Conservation (phyloP, 2,888 invertebrate genomes). For the Xylota sylvarum region DNA sequence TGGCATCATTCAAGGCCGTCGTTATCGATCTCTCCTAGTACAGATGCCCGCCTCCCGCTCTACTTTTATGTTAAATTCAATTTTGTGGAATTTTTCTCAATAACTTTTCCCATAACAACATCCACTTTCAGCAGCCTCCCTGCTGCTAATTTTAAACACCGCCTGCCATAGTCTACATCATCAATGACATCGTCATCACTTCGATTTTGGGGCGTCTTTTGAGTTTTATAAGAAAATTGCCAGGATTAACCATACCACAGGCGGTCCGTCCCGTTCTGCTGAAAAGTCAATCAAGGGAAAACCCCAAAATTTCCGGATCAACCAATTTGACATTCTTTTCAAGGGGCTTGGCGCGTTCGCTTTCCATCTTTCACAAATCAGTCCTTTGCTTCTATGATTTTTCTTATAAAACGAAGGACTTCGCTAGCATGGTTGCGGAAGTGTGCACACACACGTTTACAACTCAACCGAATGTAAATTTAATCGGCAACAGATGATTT, state of each 20-base stretch:
- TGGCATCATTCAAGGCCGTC: conserved; percentile 1
- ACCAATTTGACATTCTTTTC: conserved; percentile 17
- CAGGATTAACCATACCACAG: conserved; percentile 16
- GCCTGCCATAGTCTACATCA: neutral
- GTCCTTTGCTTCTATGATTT: neutral
- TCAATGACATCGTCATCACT: neutral
- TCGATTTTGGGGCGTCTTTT: conserved; percentile 1
- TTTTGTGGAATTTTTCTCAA: conserved; percentile 44
- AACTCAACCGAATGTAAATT: conserved; percentile 36
- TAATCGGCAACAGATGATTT: conserved; percentile 54
- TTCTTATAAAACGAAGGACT: neutral
- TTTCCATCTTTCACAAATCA: neutral
- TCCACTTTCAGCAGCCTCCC: neutral
- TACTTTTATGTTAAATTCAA: conserved; percentile 42
- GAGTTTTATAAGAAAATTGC: conserved; percentile 42
- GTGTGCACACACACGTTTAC: conserved; percentile 11
- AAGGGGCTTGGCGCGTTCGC: neutral
- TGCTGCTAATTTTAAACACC: neutral
- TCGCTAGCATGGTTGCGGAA: neutral
- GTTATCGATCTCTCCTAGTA: neutral
- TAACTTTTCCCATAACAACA: conserved; percentile 23
- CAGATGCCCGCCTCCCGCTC: neutral
- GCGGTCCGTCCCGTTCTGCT: neutral
- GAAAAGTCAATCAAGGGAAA: conserved; percentile 37
- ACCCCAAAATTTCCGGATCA: conserved; percentile 17